These are phyloP conservation scores for Halictus quadricinctus DNA, from an alignment of 2,888 invertebrate species.

Conservation along the genomic window DNA sequence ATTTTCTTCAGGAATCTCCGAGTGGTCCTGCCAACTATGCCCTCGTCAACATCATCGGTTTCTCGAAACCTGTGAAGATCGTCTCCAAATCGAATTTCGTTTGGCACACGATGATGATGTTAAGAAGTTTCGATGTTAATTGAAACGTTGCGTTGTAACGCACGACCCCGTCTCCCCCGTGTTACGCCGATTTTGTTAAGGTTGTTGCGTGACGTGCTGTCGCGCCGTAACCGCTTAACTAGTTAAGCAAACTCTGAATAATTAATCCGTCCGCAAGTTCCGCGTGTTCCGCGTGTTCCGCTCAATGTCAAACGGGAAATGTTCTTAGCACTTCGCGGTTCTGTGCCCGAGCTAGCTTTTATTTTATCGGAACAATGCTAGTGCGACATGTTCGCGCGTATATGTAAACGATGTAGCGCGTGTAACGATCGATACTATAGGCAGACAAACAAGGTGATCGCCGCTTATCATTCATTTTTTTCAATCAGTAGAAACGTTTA, in stretches of 20 bases:
- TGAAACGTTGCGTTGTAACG: not conserved
- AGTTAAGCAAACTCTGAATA: constrained; percentile 43
- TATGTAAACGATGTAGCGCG: not conserved
- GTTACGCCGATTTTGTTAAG: constrained; percentile 31
- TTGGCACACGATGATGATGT: not conserved
- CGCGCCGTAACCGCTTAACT: constrained; percentile 35
- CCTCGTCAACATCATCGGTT: not conserved
- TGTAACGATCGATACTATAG: not conserved
- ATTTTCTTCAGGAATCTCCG: not conserved
- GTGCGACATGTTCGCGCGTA: not conserved
- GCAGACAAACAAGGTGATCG: not conserved
- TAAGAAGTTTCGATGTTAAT: constrained; percentile 9
- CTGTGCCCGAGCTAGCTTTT: not conserved
- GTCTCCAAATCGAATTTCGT: not conserved
- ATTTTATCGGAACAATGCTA: not conserved
- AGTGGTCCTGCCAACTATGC: not conserved
- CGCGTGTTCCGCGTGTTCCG: constrained; percentile 22
- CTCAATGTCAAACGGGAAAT: constrained; percentile 18
- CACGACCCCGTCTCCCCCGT: not conserved
- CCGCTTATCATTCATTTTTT: not conserved
- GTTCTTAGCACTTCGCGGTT: constrained; percentile 9
- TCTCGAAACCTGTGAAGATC: not conserved
- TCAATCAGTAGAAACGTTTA: not conserved
- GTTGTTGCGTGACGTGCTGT: constrained; percentile 20
- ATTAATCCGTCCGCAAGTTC: constrained; percentile 38